These are phyloP conservation scores for Acanthisitta chloris DNA, from an alignment of 2,113 vertebrate genomes.

Conservation along the genomic window DNA sequence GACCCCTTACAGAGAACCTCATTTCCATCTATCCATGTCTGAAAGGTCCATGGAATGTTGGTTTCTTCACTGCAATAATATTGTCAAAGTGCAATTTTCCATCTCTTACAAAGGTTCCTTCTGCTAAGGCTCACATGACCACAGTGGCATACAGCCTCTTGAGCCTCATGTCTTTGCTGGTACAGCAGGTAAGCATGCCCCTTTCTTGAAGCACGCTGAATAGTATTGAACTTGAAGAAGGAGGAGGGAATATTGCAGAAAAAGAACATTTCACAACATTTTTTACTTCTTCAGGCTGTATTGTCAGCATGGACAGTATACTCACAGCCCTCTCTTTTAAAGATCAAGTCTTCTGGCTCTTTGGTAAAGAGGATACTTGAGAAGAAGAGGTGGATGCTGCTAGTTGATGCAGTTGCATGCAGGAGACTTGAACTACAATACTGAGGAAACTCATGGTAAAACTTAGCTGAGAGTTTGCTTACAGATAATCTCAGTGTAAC, in stretches of 20 bases:
- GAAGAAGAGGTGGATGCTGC: background rate
- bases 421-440: background rate
- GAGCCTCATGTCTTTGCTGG: rapidly evolving
- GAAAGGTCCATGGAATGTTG: background rate
- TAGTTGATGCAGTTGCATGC: background rate
- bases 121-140: rapidly evolving
- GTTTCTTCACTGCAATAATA: background rate
- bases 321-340: background rate
- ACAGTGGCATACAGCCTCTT: background rate
- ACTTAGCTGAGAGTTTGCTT: background rate
- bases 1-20: background rate
- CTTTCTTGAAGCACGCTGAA: background rate
- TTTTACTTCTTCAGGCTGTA: background rate
- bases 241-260: background rate
- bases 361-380: background rate
- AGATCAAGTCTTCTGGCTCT: background rate
- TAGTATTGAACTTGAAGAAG: background rate
- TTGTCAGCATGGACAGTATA: background rate
- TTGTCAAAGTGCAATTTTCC: background rate
- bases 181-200: background rate
- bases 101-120: background rate
- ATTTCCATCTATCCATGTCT: background rate
- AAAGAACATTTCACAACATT: background rate
- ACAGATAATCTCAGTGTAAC: background rate
- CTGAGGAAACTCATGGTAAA: background rate